Conservation (phyloP, 1,140 invertebrate genomes). For the Drosophila mauritiana region DNA sequence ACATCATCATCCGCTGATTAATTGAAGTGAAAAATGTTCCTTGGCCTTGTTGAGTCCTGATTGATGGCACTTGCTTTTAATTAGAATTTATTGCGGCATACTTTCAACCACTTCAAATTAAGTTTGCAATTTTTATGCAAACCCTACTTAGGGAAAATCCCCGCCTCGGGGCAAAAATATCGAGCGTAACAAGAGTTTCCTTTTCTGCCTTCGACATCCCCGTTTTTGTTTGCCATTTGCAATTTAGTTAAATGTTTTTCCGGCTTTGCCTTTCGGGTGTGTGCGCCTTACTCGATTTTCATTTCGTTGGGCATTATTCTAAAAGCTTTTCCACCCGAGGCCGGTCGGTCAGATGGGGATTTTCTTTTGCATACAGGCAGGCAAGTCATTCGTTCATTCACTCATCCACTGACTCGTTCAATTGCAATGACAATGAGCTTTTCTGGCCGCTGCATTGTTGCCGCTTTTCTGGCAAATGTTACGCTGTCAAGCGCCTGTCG, state of each 20-base stretch:
- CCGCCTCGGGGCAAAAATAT: constrained; percentile 35
- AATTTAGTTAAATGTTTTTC: constrained; percentile 69
- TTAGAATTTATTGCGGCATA: constrained; percentile 70
- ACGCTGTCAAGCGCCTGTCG: constrained; percentile 72
- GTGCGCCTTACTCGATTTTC: constrained; percentile 37
- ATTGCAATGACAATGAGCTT: constrained; percentile 66
- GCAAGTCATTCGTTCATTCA: constrained; percentile 41
- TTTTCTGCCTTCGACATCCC: neutral
- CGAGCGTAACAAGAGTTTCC: constrained; percentile 41
- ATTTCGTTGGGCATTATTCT: constrained; percentile 58
- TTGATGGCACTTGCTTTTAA: constrained; percentile 72
- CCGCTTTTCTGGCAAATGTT: constrained; percentile 59
- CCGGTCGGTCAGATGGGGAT: constrained; percentile 8
- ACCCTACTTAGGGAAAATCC: constrained; percentile 1
- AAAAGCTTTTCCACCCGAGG: constrained; percentile 54
- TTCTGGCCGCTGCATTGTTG: constrained; percentile 47
- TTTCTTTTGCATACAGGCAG: constrained; percentile 36
- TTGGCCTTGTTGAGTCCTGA: constrained; percentile 43
- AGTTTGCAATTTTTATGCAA: constrained; percentile 41
- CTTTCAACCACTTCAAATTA: constrained; percentile 53
- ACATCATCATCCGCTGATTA: constrained; percentile 65
- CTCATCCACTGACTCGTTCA: constrained; percentile 54
- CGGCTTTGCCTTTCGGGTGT: constrained; percentile 38
- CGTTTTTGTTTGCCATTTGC: constrained; percentile 32
- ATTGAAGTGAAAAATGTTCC: constrained; percentile 69